Evolutionary conservation across 2,797 vertebrate species (phyloP), one percentile per base, ranked within the genome.

Genomic region (Arctocebus calabarensis): DNA sequence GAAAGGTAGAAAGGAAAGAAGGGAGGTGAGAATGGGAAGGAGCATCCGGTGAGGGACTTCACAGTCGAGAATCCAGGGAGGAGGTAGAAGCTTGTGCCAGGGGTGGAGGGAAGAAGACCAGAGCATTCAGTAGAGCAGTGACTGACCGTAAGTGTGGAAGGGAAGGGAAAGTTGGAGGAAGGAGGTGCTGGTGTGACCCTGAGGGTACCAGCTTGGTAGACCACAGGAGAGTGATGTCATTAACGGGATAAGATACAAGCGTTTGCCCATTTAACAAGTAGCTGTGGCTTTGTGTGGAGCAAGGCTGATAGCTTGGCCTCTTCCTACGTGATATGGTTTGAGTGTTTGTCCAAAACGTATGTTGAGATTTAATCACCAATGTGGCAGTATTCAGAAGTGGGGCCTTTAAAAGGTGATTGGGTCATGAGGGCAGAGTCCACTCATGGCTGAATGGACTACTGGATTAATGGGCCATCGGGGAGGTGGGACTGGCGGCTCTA

Each of bases 1-100:
- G 78, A 68, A 71, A 68, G 55, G 62, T 25, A 43, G 61, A 62
- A 90, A 27, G 32, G 32, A 29, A 82, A 73, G 62, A 91, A 71
- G 29, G 82, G 82, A 64, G 19, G 17, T 7, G 16, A 77, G 27
- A 77, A 64, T 4, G n/a, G 29, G 82, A 82, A 78, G 45, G 13
- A 43, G 27, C 10, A 48, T 19, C 37, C 32, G 29, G 9, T 0
- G 71, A 73, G n/a, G 37, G 12, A 52, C 48, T 16, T 16, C 14
- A 52, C 48, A 52, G 48, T 52, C 64, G 70, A 81, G 66, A 74
- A 23, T 75, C 52, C 29, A 25, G 68, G 59, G 66, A n/a, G 23
- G 48, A 57, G 43, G 83, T 7, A 3, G 13, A 82, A 29, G 29
- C 25, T 86, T 66, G 29, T 3, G 3, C 22, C 29, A 61, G 34